These are phyloP conservation scores for Chaunax sp. DNA, from an alignment of 2,797 vertebrate genomes.

Conservation along the genomic window DNA sequence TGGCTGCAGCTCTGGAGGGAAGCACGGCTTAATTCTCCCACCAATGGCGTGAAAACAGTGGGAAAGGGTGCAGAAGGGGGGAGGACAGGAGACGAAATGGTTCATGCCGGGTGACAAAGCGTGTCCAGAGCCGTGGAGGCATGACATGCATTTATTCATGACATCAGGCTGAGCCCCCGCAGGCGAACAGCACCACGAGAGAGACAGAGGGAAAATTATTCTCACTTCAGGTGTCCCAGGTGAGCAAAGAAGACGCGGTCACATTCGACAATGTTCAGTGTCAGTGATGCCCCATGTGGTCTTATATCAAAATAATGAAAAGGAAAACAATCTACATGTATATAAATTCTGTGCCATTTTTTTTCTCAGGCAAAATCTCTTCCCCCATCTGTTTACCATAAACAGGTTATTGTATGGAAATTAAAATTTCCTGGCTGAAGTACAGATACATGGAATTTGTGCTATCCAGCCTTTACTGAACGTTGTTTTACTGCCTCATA, in stretches of 20 bases:
- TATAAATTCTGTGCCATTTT: constrained; percentile 18
- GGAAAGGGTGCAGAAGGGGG: constrained; percentile 17
- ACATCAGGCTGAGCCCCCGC: constrained; percentile 61
- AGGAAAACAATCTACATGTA: constrained; percentile 34
- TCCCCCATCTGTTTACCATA: constrained; percentile 49
- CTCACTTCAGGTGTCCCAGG: constrained; percentile 40
- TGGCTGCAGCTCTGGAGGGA: constrained; percentile 34
- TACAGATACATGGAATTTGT: constrained; percentile 36
- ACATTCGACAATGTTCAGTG: constrained; percentile 23
- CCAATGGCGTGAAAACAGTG: constrained; percentile 45
- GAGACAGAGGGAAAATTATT: constrained; percentile 38
- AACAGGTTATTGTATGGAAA: constrained; percentile 61
- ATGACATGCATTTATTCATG: constrained; percentile 83
- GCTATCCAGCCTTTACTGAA: constrained; percentile 20
- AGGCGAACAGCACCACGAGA: constrained; percentile 34
- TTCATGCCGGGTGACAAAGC: constrained; percentile 48
- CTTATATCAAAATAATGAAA: constrained; percentile 22
- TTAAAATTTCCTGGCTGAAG: constrained; percentile 44
- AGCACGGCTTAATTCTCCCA: constrained; percentile 28
- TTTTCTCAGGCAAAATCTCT: constrained; percentile 34
- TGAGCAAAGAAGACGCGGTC: constrained; percentile 26
- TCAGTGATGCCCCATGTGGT: neutral
- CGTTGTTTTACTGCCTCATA: constrained; percentile 35
- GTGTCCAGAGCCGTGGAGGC: constrained; percentile 40
- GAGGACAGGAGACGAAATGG: constrained; percentile 46